Base-by-base conservation (phyloP, 2,888 invertebrate genomes). In the Tiliacea aurago region DNA sequence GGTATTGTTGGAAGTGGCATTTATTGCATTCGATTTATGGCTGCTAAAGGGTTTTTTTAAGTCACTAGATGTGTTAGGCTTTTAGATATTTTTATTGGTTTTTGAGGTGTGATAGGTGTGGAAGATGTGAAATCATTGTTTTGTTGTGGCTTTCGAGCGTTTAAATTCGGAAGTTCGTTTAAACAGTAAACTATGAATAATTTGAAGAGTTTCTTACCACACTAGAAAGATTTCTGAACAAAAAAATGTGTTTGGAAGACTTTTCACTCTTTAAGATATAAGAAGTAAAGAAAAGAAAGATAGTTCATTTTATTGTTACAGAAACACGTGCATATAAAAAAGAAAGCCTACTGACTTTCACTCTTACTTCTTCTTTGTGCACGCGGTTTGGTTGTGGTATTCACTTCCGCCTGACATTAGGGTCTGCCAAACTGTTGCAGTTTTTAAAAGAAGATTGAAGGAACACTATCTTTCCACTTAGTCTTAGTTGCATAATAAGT, bases 1-100 rank as follows among this genome's bases (percentile, higher is more conserved):
- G 90, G 91, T 88, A 95, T 96, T 95, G 94, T 95, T 90, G 87
- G 37, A 83, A 88, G 88, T 92, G 93, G 92, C 91, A 92, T 94
- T 94, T 95, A 95, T 93, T 91, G 92, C 89, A 76, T 85, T 83
- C 87, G 87, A 93, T 95, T 95, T 95, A 93, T 93, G 92, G 66
- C 53, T 68, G 80, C 87, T 86, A 87, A 92, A 92, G 92, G 93
- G 92, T 88, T 82, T 81, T 83, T 81, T 76, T n/a, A 67, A 67
- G 56, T 62, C 66, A 58, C 70, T 84, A 78, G 76, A 81, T 85
- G 81, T 86, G 83, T 76, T 84, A 80, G 68, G 82, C 83, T 88
- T 87, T 81, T 80, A 77, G 84, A 83, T 81, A 78, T 80, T 87
- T 88, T 82, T 89, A 91, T 86, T 80, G 76, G 81, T 58, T 79